Percentiles rank a stretch among this genome's conserved stretches.
phyloP scores from a whole-genome alignment of 2,797 vertebrate genomes.

The Harpagifer antarcticus region DNA sequence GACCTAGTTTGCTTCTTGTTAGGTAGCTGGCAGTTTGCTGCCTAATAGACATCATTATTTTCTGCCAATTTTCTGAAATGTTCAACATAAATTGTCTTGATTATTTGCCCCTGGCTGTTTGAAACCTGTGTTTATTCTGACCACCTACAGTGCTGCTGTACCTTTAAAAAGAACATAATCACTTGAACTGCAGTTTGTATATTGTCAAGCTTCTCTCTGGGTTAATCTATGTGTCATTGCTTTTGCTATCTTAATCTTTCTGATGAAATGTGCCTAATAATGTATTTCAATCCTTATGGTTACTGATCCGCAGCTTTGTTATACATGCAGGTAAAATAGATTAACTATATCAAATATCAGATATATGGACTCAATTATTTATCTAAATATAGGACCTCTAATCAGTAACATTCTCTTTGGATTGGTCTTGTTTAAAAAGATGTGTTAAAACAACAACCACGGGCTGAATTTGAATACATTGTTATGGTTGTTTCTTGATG shows the following conservation, averaged over 20 bases:
- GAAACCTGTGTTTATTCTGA: slow-evolving; percentile 13
- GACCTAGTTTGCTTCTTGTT: slow-evolving; percentile 41
- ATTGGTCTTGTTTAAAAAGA: neutral
- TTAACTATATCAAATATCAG: neutral
- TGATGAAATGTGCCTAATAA: neutral
- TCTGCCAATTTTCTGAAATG: slow-evolving; percentile 40
- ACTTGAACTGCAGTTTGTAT: neutral
- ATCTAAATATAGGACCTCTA: too few species aligned
- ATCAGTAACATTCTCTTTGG: too few species aligned
- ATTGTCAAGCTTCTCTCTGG: neutral
- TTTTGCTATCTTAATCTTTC: neutral
- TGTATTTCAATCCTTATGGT: neutral
- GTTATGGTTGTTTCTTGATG: neutral
- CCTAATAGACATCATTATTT: slow-evolving; percentile 16
- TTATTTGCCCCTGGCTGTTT: slow-evolving; percentile 18
- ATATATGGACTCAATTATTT: neutral
- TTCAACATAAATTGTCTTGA: slow-evolving; percentile 12
- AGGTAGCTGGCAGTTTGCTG: slow-evolving; percentile 32
- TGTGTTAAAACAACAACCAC: neutral
- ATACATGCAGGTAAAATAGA: neutral
- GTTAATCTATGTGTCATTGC: neutral
- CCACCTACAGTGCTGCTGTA: neutral
- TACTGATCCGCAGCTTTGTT: neutral
- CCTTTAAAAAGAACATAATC: slow-evolving; percentile 2
- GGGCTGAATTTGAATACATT: neutral